A percentile compares a stretch with the other conserved stretches of the same genome.
These are phyloP conservation scores for Lepus timidus DNA, from an alignment of 2,113 vertebrate genomes.

Conservation along the genomic window DNA sequence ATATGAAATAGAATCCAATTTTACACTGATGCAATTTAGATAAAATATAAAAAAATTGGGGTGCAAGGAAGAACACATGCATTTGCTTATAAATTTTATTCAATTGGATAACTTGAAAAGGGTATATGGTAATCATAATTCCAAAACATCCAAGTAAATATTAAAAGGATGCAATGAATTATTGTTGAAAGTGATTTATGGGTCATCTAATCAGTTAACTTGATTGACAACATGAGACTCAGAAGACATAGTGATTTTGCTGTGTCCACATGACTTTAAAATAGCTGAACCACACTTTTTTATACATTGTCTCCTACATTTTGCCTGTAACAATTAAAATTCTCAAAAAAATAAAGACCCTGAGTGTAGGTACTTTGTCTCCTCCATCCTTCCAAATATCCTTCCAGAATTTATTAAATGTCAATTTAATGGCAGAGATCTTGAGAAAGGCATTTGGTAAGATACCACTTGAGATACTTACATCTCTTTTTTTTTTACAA, in stretches of 20 bases:
- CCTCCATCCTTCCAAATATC: not conserved
- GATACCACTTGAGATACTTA: too few relatives aligned
- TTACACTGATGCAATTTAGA: slow-evolving; percentile 53
- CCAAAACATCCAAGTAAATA: not conserved
- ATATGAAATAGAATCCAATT: slow-evolving; percentile 64
- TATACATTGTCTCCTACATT: not conserved
- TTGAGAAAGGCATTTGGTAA: too few relatives aligned
- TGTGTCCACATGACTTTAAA: not conserved
- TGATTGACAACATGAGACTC: not conserved
- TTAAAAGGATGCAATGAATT: not conserved
- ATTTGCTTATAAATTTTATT: slow-evolving; percentile 42
- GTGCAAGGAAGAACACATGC: not conserved
- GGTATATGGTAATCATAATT: not conserved
- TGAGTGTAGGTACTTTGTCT: not conserved
- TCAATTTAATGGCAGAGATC: not conserved
- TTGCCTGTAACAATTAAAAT: not conserved
- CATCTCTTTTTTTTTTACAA: too few relatives aligned
- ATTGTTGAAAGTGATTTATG: not conserved
- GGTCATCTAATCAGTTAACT: not conserved
- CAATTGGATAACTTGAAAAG: not conserved
- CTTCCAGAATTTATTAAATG: slow-evolving; percentile 16
- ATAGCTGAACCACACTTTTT: not conserved
- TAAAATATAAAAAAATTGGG: slow-evolving; percentile 57
- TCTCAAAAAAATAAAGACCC: not conserved
- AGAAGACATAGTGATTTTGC: not conserved